These are phyloP conservation scores for Caenorhabditis macrosperma DNA, from an alignment of 2,888 invertebrate species.

Conservation along the genomic window DNA sequence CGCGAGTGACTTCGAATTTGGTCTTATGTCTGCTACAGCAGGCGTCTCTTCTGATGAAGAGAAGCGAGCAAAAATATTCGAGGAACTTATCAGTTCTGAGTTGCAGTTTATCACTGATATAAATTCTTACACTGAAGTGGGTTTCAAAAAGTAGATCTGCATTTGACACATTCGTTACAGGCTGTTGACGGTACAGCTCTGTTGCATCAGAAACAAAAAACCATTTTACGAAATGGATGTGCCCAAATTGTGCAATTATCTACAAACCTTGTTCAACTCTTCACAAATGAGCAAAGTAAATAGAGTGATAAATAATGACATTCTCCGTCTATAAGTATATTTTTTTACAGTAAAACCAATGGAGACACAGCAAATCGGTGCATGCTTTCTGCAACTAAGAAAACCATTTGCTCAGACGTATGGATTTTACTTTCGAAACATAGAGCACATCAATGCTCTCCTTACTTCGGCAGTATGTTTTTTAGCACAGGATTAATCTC, in stretches of 20 bases:
- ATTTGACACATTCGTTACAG: too few species aligned
- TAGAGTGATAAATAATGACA: neutral
- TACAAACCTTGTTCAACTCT: slow-evolving; percentile 62
- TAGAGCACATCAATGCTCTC: slow-evolving; percentile 75
- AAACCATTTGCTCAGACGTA: slow-evolving; percentile 75
- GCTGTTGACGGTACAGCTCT: slow-evolving; percentile 58
- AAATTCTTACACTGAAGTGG: slow-evolving; percentile 60
- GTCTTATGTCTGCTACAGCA: slow-evolving; percentile 41
- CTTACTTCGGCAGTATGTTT: slow-evolving; percentile 67
- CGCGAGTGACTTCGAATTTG: slow-evolving; percentile 40
- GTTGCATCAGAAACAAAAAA: slow-evolving; percentile 66
- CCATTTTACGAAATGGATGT: slow-evolving; percentile 66
- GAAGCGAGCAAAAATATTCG: slow-evolving; percentile 48
- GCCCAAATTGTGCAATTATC: slow-evolving; percentile 71
- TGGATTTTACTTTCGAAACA: slow-evolving; percentile 75
- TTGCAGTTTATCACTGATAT: slow-evolving; percentile 66
- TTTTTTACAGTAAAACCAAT: slow-evolving; percentile 66
- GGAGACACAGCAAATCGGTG: slow-evolving; percentile 65
- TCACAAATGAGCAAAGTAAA: slow-evolving; percentile 66
- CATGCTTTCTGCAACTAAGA: slow-evolving; percentile 70
- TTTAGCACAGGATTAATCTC: neutral
- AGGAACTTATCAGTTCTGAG: slow-evolving; percentile 65
- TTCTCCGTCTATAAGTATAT: neutral
- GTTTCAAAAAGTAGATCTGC: too few species aligned
- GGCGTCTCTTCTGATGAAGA: slow-evolving; percentile 47